A percentile compares a stretch with the other conserved stretches of the same genome.
Evolutionary conservation across 2,888 invertebrate genomes (phyloP).

Genomic region (Leptinotarsa tumamoca): DNA sequence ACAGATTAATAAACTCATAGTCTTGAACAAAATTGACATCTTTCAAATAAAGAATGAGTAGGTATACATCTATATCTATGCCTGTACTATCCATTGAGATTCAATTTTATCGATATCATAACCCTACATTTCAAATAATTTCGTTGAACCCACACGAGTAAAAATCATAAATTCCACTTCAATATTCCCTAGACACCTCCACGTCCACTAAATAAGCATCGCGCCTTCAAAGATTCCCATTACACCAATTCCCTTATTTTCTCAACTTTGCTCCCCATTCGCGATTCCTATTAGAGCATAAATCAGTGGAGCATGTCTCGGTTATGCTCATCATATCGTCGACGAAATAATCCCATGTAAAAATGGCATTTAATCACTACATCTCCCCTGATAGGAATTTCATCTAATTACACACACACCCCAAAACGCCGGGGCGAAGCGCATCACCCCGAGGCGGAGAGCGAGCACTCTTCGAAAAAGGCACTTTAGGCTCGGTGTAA

Average conservation of each 20-base stretch:
- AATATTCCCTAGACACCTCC: neutral
- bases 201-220: neutral
- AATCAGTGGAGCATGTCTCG: conserved; percentile 35
- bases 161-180: neutral
- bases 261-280: neutral
- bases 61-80: no score
- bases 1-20: no score
- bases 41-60: no score
- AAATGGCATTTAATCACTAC: conserved; percentile 56
- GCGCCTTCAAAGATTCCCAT: neutral
- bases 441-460: conserved; percentile 33
- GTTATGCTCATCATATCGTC: conserved; percentile 42
- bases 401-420: conserved; percentile 59
- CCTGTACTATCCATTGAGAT: no score
- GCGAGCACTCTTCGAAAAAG: conserved; percentile 25
- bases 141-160: no score
- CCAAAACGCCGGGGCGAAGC: conserved; percentile 30
- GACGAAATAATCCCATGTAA: conserved; percentile 48
- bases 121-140: no score
- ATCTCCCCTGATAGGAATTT: conserved; percentile 60
- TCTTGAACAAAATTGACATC: no score
- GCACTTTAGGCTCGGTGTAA: conserved; percentile 17
- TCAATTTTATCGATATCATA: no score
- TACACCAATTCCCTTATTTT: neutral
- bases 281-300: conserved; percentile 26